Base-by-base conservation (phyloP, 2,888 invertebrate genomes). In the Monoplex corrugatus region DNA sequence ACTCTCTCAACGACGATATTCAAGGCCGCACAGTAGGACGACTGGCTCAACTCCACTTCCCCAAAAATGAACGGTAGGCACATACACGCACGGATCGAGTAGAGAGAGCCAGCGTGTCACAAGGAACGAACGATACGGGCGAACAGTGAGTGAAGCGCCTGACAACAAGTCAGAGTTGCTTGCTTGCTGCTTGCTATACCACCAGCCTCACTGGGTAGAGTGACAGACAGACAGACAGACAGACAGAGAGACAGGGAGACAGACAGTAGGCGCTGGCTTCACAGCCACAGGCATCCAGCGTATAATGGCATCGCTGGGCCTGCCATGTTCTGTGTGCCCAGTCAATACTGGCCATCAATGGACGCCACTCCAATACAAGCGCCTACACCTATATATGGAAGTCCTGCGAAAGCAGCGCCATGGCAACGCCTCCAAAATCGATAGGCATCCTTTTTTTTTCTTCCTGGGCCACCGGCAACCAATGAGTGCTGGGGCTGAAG, bases 301-400 rank as follows among this genome's bases (percentile, higher is more conserved):
- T 57, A 50, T 83, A 83, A 82, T 68, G 88, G 83, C 83, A 88
- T 88, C 82, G 50, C 83, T 57, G 68, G 32, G 63, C 82, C 88
- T 88, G 88, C 83, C 83, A 82, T 83, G 82, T 83, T 83, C 88
- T 82, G 83, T 82, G 63, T 63, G 88, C 88, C 78, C 57, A 28
- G 63, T 88, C 88, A 82, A 88, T 88, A 88, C 88, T 83, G 50
- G 40, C 82, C 90, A 89, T 90, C 90, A 90, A 90, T 90, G 90
- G 80, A 90, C 84, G 84, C 40, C 86, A 44, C 80, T 83, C 83
- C 89, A 57, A 38, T 44, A 86, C 83, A 43, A 80, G 50, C 86
- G 75, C 63, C 50, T 75, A 90, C 89, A 84, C 82, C 90, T 90
- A 90, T 90, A 90, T 90, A 90, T 86, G 90, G 90, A 87, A 89